phyloP scores from a whole-genome alignment of 2,888 invertebrate species.

The Cheilosia pagana region DNA sequence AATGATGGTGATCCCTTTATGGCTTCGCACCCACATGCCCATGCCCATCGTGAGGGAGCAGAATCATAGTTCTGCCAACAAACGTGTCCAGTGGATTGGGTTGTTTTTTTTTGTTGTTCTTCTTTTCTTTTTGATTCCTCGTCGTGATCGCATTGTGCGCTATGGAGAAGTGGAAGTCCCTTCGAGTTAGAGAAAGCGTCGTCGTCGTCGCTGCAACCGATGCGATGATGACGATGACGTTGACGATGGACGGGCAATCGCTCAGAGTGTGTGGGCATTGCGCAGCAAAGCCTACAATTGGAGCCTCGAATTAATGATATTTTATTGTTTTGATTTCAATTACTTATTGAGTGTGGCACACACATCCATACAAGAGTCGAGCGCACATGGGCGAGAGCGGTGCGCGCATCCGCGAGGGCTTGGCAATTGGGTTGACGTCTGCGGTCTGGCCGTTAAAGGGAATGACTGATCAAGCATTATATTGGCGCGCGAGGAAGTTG shows the following conservation, averaged over 20 bases:
- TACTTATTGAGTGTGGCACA: slow-evolving; percentile 72
- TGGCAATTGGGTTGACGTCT: slow-evolving; percentile 62
- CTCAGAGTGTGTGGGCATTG: slow-evolving; percentile 66
- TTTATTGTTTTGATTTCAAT: slow-evolving; percentile 75
- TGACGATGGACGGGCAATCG: slow-evolving; percentile 55
- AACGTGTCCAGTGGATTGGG: slow-evolving; percentile 67
- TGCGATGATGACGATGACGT: slow-evolving; percentile 24
- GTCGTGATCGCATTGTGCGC: slow-evolving; percentile 67
- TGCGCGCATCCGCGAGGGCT: slow-evolving; percentile 59
- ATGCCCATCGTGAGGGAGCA: slow-evolving; percentile 71
- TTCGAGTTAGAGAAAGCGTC: slow-evolving; percentile 62
- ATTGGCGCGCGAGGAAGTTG: slow-evolving; percentile 25
- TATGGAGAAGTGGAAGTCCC: slow-evolving; percentile 64
- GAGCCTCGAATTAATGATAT: slow-evolving; percentile 74
- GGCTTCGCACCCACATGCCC: slow-evolving; percentile 73
- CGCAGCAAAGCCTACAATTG: slow-evolving; percentile 70
- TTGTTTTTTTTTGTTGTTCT: slow-evolving; percentile 9
- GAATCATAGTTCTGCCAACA: slow-evolving; percentile 50
- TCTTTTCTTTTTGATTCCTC: slow-evolving; percentile 16
- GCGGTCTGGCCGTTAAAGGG: slow-evolving; percentile 67
- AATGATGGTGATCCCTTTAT: slow-evolving; percentile 75
- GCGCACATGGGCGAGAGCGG: slow-evolving; percentile 32
- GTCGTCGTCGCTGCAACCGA: slow-evolving; percentile 6
- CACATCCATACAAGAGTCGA: slow-evolving; percentile 9
- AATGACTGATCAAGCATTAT: slow-evolving; percentile 50